These are phyloP conservation scores for Vesta saturnalis DNA, from an alignment of 2,888 invertebrate genomes.

Conservation along the genomic window DNA sequence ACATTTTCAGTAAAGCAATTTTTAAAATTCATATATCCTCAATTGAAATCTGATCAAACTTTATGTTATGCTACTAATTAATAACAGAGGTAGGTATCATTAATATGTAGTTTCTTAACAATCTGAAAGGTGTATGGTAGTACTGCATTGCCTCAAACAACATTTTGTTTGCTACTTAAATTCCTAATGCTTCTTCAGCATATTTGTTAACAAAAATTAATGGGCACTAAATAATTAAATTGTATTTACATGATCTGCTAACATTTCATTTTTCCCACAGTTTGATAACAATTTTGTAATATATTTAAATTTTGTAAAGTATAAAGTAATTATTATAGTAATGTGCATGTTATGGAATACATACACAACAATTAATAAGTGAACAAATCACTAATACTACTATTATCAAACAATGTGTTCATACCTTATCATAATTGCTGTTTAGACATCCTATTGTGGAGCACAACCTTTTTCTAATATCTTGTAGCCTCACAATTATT, in stretches of 20 bases:
- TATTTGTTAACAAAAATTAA: too few relatives aligned
- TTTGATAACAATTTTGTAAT: not conserved
- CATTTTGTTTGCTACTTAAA: too few relatives aligned
- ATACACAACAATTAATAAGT: slow-evolving; percentile 12
- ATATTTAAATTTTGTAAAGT: not conserved
- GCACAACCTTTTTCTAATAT: slow-evolving; percentile 46
- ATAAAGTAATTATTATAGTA: slow-evolving; percentile 11
- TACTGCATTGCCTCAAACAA: too few relatives aligned
- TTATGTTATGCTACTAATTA: too few relatives aligned
- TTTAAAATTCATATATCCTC: too few relatives aligned
- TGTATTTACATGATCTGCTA: not conserved
- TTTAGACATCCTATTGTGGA: slow-evolving; percentile 42
- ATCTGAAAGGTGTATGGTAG: too few relatives aligned
- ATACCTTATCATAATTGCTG: slow-evolving; percentile 24
- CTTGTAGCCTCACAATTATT: slow-evolving; percentile 37
- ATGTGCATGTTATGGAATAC: slow-evolving; percentile 24
- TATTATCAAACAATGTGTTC: slow-evolving; percentile 13
- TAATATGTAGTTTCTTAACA: too few relatives aligned
- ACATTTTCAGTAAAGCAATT: too few relatives aligned
- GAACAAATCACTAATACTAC: slow-evolving; percentile 8
- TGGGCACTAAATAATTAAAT: too few relatives aligned
- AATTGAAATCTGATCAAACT: too few relatives aligned
- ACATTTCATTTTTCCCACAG: not conserved
- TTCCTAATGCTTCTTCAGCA: too few relatives aligned
- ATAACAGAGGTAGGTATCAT: too few relatives aligned